Base-by-base conservation (phyloP, 2,113 vertebrate species). In the Epinephelus lanceolatus region DNA sequence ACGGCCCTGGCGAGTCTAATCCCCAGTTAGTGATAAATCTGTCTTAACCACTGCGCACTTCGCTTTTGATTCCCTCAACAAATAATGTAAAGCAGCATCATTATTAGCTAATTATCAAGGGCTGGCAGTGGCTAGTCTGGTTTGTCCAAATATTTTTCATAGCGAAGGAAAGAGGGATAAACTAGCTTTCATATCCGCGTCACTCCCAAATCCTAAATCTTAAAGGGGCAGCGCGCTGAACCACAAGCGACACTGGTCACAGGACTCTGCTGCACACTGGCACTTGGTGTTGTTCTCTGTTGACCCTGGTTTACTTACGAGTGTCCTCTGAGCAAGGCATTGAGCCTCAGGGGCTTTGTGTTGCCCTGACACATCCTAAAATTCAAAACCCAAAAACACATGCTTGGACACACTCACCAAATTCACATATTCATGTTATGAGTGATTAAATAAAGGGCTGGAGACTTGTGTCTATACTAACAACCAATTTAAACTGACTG, bases 171-270 rank as follows among this genome's bases (percentile, higher is more conserved):
- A 91, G 92, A 89, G 83, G 90, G 94, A 95, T 94, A 92, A 94
- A 95, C 86, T 91, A 86, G 94, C 91, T 94, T 88, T 92, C 94
- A 88, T 87, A 91, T 90, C 84, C 93, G 94, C 95, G 95, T 96
- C 95, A 95, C 95, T 96, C 95, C 95, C 94, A 95, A 95, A 96
- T 95, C 96, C 93, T 94, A 92, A 94, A 6, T 87, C 96, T 96
- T 96, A 96, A 96, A 96, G 96, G 94, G 92, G 57, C 93, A 90
- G 91, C n/a, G 53, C 69, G 4, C 78, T 6, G 68, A 77, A 52
- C 8, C 71, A 13, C 52, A n/a, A 37, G 52, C 45, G 15, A 25
- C 21, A 12, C 65, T 10, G 23, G 40, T 19, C 70, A 11, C 0
- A 19, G 37, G 59, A 27, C 33, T 18, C 69, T 12, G 80, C 19